phyloP scores from a whole-genome alignment of 1,140 invertebrate species.

The Diorhabda carinulata region DNA sequence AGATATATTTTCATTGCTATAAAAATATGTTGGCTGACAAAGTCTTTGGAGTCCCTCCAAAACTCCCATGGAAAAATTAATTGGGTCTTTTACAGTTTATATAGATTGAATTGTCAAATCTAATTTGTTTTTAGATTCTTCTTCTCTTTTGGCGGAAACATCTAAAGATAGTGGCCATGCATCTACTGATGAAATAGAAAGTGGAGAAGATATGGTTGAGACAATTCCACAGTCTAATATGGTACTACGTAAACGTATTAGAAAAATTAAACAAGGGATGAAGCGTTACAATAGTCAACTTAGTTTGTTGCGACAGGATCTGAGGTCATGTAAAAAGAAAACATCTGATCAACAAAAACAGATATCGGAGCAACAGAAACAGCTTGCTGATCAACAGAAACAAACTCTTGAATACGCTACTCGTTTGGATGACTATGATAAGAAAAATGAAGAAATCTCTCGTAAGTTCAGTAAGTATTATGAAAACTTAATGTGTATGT shows the following conservation, averaged over 20 bases:
- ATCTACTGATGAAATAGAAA: slow-evolving; percentile 45
- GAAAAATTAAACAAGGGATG: slow-evolving; percentile 84
- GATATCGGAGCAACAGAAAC: slow-evolving; percentile 77
- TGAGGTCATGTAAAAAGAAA: slow-evolving; percentile 73
- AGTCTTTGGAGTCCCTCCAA: too few relatives aligned
- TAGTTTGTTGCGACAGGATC: slow-evolving; percentile 67
- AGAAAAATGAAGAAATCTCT: slow-evolving; percentile 84
- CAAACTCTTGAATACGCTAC: slow-evolving; percentile 75
- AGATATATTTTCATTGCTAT: too few relatives aligned
- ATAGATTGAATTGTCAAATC: too few relatives aligned
- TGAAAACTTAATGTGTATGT: not conserved
- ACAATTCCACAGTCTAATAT: slow-evolving; percentile 75
- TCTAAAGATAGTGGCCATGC: slow-evolving; percentile 48
- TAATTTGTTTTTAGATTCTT: slow-evolving; percentile 23
- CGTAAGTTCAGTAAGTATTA: slow-evolving; percentile 67
- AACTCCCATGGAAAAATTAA: too few relatives aligned
- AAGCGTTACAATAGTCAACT: slow-evolving; percentile 80
- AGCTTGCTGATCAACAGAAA: slow-evolving; percentile 68
- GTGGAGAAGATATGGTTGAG: slow-evolving; percentile 52
- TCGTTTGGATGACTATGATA: slow-evolving; percentile 79
- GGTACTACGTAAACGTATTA: slow-evolving; percentile 77
- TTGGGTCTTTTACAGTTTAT: too few relatives aligned
- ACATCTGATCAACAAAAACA: slow-evolving; percentile 79
- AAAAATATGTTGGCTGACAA: too few relatives aligned
- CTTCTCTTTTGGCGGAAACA: slow-evolving; percentile 50